phyloP scores from a whole-genome alignment of 2,113 vertebrate species.

The Melierax canorus region DNA sequence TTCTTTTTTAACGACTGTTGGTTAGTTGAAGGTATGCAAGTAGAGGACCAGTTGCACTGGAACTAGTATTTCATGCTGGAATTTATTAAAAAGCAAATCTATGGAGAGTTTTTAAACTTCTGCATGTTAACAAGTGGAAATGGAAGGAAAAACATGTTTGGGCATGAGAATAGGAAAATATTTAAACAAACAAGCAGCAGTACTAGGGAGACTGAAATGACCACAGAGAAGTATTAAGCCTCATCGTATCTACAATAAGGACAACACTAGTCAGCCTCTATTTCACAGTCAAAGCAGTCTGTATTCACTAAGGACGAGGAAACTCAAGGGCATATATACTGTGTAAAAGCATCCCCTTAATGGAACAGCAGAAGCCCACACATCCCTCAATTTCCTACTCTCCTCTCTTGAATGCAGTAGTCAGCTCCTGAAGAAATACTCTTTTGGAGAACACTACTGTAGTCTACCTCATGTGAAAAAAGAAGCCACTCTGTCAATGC shows the following conservation, averaged over 20 bases:
- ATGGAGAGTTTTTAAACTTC: neutral
- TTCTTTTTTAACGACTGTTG: neutral
- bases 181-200: neutral
- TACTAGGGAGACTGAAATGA: neutral
- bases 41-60: neutral
- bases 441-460: neutral
- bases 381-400: neutral
- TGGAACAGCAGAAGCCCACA: neutral
- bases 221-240: neutral
- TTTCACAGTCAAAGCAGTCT: neutral
- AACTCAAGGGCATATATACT: neutral
- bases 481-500: accelerated
- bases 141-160: neutral
- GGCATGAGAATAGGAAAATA: neutral
- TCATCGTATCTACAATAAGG: neutral
- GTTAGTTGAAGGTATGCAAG: neutral
- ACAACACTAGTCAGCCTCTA: neutral
- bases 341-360: neutral
- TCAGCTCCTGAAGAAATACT: neutral
- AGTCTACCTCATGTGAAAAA: neutral
- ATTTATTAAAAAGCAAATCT: neutral
- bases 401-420: neutral
- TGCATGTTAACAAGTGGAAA: neutral
- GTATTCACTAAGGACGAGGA: neutral
- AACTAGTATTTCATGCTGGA: neutral